phyloP scores from a whole-genome alignment of 1,140 invertebrate species.

The Lycorma delicatula region DNA sequence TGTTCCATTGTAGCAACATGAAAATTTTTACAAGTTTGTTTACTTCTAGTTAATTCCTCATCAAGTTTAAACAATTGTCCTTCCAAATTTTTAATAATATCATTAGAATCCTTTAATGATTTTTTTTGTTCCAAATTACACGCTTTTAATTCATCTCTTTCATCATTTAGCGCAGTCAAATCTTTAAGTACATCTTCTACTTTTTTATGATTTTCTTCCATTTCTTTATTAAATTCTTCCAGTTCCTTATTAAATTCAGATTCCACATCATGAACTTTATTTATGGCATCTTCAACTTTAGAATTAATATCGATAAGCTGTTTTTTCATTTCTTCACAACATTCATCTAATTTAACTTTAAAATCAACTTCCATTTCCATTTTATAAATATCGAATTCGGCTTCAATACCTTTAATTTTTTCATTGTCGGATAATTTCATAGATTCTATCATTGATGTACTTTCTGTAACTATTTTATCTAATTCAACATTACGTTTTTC shows the following conservation, averaged over 20 bases:
- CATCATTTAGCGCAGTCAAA: not conserved
- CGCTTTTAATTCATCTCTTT: not conserved
- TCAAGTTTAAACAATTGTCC: not conserved
- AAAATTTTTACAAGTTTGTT: not conserved
- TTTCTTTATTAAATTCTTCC: not conserved
- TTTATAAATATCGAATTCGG: not conserved
- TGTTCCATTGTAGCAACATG: constrained; percentile 1
- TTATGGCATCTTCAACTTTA: not conserved
- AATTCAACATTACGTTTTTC: not conserved
- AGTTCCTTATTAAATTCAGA: not conserved
- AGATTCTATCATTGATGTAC: not conserved
- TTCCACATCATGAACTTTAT: not conserved
- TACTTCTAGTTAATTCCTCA: not conserved
- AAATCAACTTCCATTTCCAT: not conserved
- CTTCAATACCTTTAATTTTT: not conserved
- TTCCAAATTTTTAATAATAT: not conserved
- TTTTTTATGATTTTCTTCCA: not conserved
- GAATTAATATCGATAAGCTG: not conserved
- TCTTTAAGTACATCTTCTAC: not conserved
- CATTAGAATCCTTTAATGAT: not conserved
- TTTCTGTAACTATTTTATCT: not conserved
- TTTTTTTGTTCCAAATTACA: not conserved
- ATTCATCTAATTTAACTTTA: not conserved
- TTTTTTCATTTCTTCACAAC: not conserved
- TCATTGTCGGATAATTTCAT: not conserved